These are phyloP conservation scores for Musca domestica DNA, from an alignment of 1,140 invertebrate species.

Conservation along the genomic window DNA sequence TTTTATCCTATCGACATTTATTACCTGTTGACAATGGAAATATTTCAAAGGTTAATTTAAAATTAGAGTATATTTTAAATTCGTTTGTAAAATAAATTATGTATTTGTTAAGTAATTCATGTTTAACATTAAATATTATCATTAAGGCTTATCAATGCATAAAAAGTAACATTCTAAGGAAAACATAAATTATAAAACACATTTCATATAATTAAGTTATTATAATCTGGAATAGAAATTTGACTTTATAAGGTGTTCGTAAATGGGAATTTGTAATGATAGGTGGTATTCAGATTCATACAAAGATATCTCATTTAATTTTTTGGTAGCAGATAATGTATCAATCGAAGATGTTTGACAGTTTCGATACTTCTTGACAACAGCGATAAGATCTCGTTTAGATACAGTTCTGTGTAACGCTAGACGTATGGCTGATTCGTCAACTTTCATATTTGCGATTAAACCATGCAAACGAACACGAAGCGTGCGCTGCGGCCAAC, in stretches of 20 bases:
- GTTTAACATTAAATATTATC: too few relatives aligned
- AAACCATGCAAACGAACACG: slow-evolving; percentile 37
- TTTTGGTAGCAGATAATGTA: neutral
- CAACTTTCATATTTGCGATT: slow-evolving; percentile 12
- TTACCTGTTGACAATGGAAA: too few relatives aligned
- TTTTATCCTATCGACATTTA: too few relatives aligned
- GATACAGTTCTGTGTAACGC: slow-evolving; percentile 8
- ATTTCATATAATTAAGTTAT: slow-evolving; percentile 2
- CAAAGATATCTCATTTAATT: slow-evolving; percentile 16
- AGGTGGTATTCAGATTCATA: slow-evolving; percentile 6
- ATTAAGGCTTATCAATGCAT: neutral
- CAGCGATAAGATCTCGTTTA: slow-evolving; percentile 16
- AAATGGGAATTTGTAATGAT: neutral
- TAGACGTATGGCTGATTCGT: slow-evolving; percentile 20
- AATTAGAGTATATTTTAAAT: too few relatives aligned
- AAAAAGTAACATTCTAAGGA: neutral
- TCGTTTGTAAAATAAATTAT: too few relatives aligned
- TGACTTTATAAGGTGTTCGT: slow-evolving; percentile 6
- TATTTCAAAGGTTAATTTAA: too few relatives aligned
- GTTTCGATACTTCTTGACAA: slow-evolving; percentile 3
- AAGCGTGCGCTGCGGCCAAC: slow-evolving; percentile 38
- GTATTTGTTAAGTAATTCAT: too few relatives aligned
- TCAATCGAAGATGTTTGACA: neutral
- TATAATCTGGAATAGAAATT: slow-evolving; percentile 1
- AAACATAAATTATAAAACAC: neutral